These are phyloP conservation scores for Podarcis lilfordi DNA, from an alignment of 2,797 vertebrate genomes.

Conservation along the genomic window DNA sequence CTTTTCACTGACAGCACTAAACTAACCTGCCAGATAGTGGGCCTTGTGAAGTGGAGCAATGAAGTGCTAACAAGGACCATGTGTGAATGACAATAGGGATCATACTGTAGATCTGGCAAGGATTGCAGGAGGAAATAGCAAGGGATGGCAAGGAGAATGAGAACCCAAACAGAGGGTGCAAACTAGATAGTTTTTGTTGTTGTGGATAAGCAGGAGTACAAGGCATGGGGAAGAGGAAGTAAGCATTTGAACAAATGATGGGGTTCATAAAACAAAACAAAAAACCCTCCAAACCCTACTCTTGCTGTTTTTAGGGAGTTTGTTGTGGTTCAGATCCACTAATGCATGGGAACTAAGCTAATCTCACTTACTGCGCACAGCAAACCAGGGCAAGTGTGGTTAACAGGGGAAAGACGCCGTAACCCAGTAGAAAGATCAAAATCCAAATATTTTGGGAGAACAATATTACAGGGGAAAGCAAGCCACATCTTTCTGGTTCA, in stretches of 20 bases:
- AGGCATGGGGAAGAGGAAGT: not conserved
- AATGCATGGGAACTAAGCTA: not conserved
- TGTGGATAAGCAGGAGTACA: not conserved
- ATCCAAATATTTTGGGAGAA: not conserved
- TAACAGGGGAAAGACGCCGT: not conserved
- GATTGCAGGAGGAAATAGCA: slow-evolving; percentile 72
- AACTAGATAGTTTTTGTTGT: not conserved
- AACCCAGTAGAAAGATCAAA: not conserved
- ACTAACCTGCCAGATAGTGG: slow-evolving; percentile 72
- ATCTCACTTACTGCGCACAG: not conserved
- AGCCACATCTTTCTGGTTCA: not conserved
- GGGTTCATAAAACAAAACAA: not conserved
- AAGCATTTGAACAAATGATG: not conserved
- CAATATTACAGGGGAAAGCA: not conserved
- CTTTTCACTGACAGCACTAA: slow-evolving; percentile 72
- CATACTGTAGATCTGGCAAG: slow-evolving; percentile 65
- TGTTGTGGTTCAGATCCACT: not conserved
- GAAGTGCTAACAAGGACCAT: slow-evolving; percentile 79
- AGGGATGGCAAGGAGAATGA: slow-evolving; percentile 57
- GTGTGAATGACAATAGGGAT: slow-evolving; percentile 72
- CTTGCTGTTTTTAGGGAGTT: no score
- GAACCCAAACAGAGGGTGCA: slow-evolving; percentile 61
- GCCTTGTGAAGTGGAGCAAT: slow-evolving; percentile 70
- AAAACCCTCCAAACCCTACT: not conserved
- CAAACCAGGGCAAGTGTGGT: not conserved